phyloP scores from a whole-genome alignment of 2,888 invertebrate species.

The Dione vanillae region DNA sequence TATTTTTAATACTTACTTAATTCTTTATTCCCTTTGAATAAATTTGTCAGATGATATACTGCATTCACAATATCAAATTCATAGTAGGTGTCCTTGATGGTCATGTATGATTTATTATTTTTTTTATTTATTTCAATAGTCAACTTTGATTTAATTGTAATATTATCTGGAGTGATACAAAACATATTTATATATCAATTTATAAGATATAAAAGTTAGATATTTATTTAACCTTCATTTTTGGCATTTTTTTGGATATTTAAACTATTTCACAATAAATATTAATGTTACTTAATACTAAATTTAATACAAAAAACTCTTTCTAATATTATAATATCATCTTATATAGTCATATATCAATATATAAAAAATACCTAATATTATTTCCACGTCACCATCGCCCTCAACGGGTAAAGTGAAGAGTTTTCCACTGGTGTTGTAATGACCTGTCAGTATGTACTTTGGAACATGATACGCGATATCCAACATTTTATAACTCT shows the following conservation, averaged over 20 bases:
- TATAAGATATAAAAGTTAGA: too few species aligned
- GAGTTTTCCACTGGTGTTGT: constrained; percentile 11
- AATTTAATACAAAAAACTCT: too few species aligned
- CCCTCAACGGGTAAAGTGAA: constrained; percentile 11
- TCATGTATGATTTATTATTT: background rate
- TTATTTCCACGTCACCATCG: constrained; percentile 10
- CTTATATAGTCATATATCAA: too few species aligned
- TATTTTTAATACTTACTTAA: constrained; percentile 4
- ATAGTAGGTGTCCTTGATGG: background rate
- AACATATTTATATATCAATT: background rate
- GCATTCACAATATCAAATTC: constrained; percentile 9
- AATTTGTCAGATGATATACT: constrained; percentile 6
- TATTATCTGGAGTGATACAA: background rate
- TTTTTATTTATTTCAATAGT: constrained; percentile 9
- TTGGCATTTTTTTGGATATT: too few species aligned
- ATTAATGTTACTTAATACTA: too few species aligned
- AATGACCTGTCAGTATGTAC: constrained; percentile 10
- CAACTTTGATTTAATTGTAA: background rate
- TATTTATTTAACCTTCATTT: too few species aligned
- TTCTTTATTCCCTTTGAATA: constrained; percentile 15
- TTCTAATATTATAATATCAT: too few species aligned
- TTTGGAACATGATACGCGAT: constrained; percentile 15
- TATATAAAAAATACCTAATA: background rate
- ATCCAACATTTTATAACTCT: background rate
- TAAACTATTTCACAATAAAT: too few species aligned